Conservation (phyloP, 2,888 invertebrate genomes). For the Brachyptera putata region DNA sequence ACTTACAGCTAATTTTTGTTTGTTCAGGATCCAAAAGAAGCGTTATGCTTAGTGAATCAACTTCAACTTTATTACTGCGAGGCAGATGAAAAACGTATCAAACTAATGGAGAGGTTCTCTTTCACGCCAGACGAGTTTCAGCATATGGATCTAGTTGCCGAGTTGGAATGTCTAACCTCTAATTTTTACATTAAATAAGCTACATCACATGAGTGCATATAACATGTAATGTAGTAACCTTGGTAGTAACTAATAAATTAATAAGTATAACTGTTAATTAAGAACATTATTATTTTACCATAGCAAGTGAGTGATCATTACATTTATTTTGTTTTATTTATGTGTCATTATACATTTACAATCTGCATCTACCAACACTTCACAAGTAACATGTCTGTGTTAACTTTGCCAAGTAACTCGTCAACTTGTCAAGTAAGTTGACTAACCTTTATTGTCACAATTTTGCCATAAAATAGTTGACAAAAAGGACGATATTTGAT, state of each 20-base stretch:
- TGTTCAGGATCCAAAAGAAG: conserved; percentile 61
- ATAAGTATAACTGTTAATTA: too few relatives aligned
- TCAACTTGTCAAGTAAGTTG: too few relatives aligned
- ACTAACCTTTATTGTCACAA: too few relatives aligned
- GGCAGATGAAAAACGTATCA: conserved; percentile 56
- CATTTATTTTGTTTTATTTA: too few relatives aligned
- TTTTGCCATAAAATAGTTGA: too few relatives aligned
- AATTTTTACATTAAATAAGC: background rate
- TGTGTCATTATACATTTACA: too few relatives aligned
- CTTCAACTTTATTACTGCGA: conserved; percentile 78
- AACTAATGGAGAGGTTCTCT: conserved; percentile 65
- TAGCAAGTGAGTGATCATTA: too few relatives aligned
- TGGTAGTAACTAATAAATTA: background rate
- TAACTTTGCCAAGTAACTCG: too few relatives aligned
- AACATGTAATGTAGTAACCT: background rate
- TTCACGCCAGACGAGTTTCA: conserved; percentile 68
- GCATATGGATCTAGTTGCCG: conserved; percentile 74
- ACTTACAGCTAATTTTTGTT: background rate
- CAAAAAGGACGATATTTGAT: too few relatives aligned
- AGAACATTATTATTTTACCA: too few relatives aligned
- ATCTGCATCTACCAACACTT: too few relatives aligned
- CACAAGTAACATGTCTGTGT: too few relatives aligned
- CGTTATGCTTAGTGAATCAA: conserved; percentile 81
- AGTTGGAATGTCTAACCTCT: conserved; percentile 54
- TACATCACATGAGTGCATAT: background rate